Evolutionary conservation across 2,797 vertebrate genomes (phyloP).

Genomic region (Chiloscyllium punctatum): DNA sequence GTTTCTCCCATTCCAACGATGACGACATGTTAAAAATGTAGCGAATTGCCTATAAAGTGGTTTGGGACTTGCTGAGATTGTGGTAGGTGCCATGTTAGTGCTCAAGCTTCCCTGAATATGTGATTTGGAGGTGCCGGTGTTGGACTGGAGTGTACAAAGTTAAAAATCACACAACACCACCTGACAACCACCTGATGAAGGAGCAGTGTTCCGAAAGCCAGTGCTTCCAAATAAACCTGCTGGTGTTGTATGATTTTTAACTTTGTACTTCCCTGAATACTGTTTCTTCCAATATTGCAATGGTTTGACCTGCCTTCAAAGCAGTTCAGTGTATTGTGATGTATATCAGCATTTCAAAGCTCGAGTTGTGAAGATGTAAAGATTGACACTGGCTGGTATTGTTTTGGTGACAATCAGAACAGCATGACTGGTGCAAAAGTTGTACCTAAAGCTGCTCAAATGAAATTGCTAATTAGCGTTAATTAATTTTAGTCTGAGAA

Average conservation of each 20-base stretch:
- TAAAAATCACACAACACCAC: too few species aligned
- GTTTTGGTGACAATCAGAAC: background rate
- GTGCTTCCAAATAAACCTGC: too few species aligned
- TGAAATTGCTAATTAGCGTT: background rate
- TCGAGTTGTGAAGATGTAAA: background rate
- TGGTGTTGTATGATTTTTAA: too few species aligned
- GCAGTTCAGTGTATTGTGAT: background rate
- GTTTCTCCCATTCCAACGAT: background rate
- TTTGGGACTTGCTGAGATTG: background rate
- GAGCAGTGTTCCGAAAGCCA: too few species aligned
- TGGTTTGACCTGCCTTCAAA: background rate
- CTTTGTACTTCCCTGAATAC: background rate
- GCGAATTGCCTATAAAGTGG: background rate
- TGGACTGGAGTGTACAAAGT: too few species aligned
- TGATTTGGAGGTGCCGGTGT: too few species aligned
- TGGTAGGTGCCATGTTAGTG: background rate
- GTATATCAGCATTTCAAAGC: background rate
- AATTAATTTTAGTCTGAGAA: background rate
- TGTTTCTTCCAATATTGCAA: background rate
- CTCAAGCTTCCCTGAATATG: background rate
- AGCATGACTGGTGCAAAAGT: background rate
- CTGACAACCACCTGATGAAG: too few species aligned
- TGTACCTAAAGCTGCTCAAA: background rate
- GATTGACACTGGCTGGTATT: background rate
- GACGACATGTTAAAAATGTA: background rate